Evolutionary conservation across 2,113 vertebrate species (phyloP), one percentile per base, ranked within the genome.

Genomic region (Macheiramphus alcinus): DNA sequence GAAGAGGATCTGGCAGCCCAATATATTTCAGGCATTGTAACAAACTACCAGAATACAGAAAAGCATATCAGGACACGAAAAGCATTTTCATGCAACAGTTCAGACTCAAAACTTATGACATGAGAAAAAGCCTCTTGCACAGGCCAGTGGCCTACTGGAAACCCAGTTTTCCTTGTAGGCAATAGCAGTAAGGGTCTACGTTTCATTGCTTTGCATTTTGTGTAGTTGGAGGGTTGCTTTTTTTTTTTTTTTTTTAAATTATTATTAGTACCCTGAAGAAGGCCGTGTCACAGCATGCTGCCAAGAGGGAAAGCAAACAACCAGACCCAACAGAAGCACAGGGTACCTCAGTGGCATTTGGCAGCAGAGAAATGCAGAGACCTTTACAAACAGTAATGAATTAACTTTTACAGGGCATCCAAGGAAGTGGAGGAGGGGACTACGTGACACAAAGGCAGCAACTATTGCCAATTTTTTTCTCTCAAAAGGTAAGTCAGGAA

Each of bases 371-470:
- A 81, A 55, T 3, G 5, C 43, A 71, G 45, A 81, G 62, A 19
- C 52, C 71, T 88, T 75, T 45, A 59, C 68, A 90, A 87, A 95
- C 66, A 91, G 84, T 58, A 88, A 88, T 32, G 84, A 95, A 97
- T 94, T 94, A 88, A 97, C 89, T 93, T 94, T n/a, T 48, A 58
- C 50, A 71, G 47, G n/a, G 42, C 58, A 74, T 29, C 71, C 80
- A 71, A 75, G 68, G 53, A 88, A 80, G 68, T 5, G 40, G 66
- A 91, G 79, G 71, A 92, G 71, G 74, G 78, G 79, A 76, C 40
- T 75, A 4, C 0, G 34, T 9, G 36, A 90, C 67, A 92, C 90
- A 92, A 95, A 93, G n/a, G 45, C 59, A 86, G 75, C 29, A 83
- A 62, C 27, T 55, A 34, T 7, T 1, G 15, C 66, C 81, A 36